Base-by-base conservation (phyloP, 2,113 vertebrate genomes). In the Myodes glareolus region DNA sequence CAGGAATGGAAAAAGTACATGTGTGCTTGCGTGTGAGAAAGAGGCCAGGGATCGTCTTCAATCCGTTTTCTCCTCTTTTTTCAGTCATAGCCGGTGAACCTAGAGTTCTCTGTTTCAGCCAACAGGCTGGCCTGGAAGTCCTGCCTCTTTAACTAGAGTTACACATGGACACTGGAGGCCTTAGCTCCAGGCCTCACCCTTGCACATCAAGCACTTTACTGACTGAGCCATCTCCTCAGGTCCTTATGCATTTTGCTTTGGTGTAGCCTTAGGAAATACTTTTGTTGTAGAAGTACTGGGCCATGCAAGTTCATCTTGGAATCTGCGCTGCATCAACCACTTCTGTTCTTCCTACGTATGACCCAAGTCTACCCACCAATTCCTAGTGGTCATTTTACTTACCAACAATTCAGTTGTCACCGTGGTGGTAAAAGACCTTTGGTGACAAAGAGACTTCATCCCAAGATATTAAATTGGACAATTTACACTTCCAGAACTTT, bases 401-500 rank as follows among this genome's bases (percentile, higher is more conserved):
- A 76, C 2, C 47, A 63, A 47, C 45, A 85, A n/a, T n/a, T 86
- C 14, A 39, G 10, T 33, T 85, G 27, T 80, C 63, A 17, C 39
- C 17, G 42, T 25, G 25, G 5, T 81, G 39, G n/a, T 55, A 94
- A 63, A 39, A 95, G 88, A 85, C 0, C 10, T 70, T 88, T 29
- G 7, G 31, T 73, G 23, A 88, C 29, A 27, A 94, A 47, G 42
- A 52, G 39, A 9, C 29, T 39, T 95, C 17, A 1, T 65, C 27
- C 50, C 0, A 14, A 94, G 55, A 45, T 70, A 80, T 70, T 88
- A 91, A 86, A 92, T 47, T 80, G 76, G 95, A 96, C 61, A 89
- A 76, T 70, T 87, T 96, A 84, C 93, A 89, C 17, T 50, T 90
- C 73, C 73, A 27, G 88, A 96, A 94, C 25, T 31, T 39, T 9